A percentile compares a stretch with the other conserved stretches of the same genome.
Evolutionary conservation across 2,113 vertebrate genomes (phyloP).

Genomic region (Bujurquina vittata): DNA sequence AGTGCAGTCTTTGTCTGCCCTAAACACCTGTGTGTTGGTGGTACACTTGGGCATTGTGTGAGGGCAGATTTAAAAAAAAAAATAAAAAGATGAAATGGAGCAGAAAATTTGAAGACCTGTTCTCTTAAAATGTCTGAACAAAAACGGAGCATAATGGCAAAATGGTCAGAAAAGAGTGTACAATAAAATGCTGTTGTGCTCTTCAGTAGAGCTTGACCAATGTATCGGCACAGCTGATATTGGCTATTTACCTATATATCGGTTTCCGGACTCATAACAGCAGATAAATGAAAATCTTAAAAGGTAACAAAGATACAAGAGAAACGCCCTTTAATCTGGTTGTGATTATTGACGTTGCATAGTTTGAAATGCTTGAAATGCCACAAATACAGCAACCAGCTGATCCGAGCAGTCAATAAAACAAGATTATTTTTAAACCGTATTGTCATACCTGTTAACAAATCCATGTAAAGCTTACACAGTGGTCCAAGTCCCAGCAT

Average conservation of each 20-base stretch:
- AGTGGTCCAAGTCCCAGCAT: not conserved
- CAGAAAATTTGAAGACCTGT: not conserved
- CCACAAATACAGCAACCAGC: not conserved
- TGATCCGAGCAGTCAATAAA: too few relatives aligned
- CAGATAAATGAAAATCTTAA: not conserved
- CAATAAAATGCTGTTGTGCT: not conserved
- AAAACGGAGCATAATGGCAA: not conserved
- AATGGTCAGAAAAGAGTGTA: not conserved
- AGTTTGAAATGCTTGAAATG: not conserved
- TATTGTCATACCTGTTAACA: not conserved
- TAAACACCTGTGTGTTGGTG: not conserved
- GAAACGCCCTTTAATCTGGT: not conserved
- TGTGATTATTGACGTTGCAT: not conserved
- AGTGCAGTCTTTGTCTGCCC: conserved; percentile 37
- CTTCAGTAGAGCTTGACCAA: not conserved
- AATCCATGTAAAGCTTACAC: not conserved
- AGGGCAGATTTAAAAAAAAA: conserved; percentile 1
- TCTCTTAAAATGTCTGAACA: not conserved
- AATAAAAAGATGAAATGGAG: conserved; percentile 13
- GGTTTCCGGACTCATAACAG: not conserved
- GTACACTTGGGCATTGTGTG: conserved; percentile 3
- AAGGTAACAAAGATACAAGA: not conserved
- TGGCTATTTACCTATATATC: not conserved
- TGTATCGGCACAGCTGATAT: not conserved
- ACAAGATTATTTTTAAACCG: not conserved